Conservation (phyloP, 2,888 invertebrate species). For the Cryptops parisi region DNA sequence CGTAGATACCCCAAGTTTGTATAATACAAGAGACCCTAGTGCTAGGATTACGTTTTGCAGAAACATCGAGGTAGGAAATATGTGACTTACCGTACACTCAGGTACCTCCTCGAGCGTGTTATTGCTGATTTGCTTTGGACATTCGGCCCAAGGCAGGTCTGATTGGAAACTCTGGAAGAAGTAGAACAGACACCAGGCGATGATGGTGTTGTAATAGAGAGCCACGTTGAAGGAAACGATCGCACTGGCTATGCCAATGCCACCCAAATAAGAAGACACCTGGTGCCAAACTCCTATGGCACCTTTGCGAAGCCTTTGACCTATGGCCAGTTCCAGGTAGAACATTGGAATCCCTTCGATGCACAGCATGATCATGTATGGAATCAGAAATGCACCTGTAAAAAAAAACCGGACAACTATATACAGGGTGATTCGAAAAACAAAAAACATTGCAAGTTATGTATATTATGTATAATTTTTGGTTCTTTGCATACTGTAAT, state of each 20-base stretch:
- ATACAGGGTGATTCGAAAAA: too few species aligned
- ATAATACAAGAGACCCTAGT: too few species aligned
- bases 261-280: constrained; percentile 72
- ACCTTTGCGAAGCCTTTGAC: constrained; percentile 81
- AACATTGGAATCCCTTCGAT: constrained; percentile 93
- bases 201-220: constrained; percentile 93
- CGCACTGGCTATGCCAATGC: constrained; percentile 84
- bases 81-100: constrained; percentile 32
- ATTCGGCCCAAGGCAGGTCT: constrained; percentile 80
- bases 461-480: too few species aligned
- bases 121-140: constrained; percentile 58
- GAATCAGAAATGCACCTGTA: constrained; percentile 82
- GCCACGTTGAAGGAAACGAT: constrained; percentile 94
- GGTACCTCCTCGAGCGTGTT: constrained; percentile 23
- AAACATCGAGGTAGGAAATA: too few species aligned
- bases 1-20: too few species aligned
- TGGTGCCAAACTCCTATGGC: constrained; percentile 94
- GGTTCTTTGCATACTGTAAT: too few species aligned
- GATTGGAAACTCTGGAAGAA: constrained; percentile 79
- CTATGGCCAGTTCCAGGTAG: constrained; percentile 88
- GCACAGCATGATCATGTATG: constrained; percentile 87
- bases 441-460: too few species aligned
- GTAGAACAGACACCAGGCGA: constrained; percentile 95
- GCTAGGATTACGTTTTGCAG: too few species aligned
- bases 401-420: too few species aligned